Percentiles rank a stretch among this genome's conserved stretches.
phyloP scores from a whole-genome alignment of 2,797 vertebrate species.

The Kryptolebias ocellatus region DNA sequence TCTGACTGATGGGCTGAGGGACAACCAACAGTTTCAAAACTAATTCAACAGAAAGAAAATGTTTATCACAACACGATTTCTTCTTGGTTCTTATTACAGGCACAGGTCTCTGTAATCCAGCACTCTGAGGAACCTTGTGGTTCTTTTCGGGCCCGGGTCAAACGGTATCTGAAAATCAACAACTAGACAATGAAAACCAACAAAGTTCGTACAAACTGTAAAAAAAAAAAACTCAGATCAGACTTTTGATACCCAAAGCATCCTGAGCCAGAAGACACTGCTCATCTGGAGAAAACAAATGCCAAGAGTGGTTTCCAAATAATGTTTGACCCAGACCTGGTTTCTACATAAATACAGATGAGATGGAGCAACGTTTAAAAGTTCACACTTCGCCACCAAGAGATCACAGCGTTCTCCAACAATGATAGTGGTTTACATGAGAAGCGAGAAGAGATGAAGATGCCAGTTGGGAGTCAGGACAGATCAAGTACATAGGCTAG shows the following conservation, averaged over 20 bases:
- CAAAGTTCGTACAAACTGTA: conserved; percentile 2
- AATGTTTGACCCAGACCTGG: conserved; percentile 39
- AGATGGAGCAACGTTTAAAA: conserved; percentile 31
- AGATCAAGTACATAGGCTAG: conserved; percentile 59
- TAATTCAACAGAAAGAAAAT: neutral
- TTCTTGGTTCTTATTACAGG: conserved; percentile 70
- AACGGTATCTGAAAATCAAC: conserved; percentile 30
- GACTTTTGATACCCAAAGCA: conserved; percentile 14
- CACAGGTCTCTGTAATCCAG: conserved; percentile 68
- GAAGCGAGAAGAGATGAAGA: conserved; percentile 49
- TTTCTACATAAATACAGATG: conserved; percentile 46
- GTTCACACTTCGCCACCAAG: conserved; percentile 33
- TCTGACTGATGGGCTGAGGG: conserved; percentile 53
- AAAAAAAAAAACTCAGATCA: conserved; percentile 3
- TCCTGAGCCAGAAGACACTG: conserved; percentile 36
- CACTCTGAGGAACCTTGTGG: conserved; percentile 39
- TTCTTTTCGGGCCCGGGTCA: conserved; percentile 42
- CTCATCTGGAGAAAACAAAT: conserved; percentile 25
- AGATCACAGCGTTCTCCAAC: conserved; percentile 22
- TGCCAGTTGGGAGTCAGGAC: conserved; percentile 35
- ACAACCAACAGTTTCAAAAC: conserved; percentile 34
- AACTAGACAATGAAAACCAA: neutral
- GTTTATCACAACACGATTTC: conserved; percentile 55
- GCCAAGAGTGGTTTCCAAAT: conserved; percentile 28
- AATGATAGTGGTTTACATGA: conserved; percentile 77